Evolutionary conservation across 1,140 invertebrate species (phyloP).

Genomic region (Pseudomyrmex cubaensis): DNA sequence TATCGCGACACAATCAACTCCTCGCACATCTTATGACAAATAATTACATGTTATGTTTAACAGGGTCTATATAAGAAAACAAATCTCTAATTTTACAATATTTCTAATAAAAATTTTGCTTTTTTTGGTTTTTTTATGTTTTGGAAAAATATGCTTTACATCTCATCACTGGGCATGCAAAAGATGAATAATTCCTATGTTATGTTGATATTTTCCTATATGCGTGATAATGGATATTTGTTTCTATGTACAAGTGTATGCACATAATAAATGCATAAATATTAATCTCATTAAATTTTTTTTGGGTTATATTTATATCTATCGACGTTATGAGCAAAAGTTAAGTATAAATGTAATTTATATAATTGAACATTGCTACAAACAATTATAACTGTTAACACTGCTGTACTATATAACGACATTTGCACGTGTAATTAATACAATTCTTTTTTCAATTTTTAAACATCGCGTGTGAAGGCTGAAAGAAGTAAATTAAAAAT

Average conservation of each 20-base stretch:
- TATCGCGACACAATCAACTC: background rate
- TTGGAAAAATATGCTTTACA: too few relatives aligned
- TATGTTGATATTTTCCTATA: background rate
- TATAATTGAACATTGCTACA: constrained; percentile 2
- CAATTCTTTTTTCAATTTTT: constrained; percentile 11
- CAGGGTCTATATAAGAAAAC: background rate
- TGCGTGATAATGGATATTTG: too few relatives aligned
- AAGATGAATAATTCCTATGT: background rate
- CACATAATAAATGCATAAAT: too few relatives aligned
- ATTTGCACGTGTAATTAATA: constrained; percentile 20
- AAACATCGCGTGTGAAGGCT: constrained; percentile 18
- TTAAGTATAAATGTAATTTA: constrained; percentile 1
- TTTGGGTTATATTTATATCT: background rate
- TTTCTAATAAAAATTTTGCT: background rate
- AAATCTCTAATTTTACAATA: background rate
- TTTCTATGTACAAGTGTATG: too few relatives aligned
- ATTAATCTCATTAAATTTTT: background rate
- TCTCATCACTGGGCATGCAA: too few relatives aligned
- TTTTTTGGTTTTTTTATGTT: too few relatives aligned
- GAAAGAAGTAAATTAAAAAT: constrained; percentile 20
- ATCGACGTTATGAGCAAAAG: background rate
- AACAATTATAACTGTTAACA: background rate
- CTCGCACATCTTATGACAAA: background rate
- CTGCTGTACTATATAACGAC: background rate
- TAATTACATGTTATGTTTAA: background rate